Evolutionary conservation across 2,888 invertebrate genomes (phyloP), one percentile per base, ranked within the genome.

Genomic region (Drosophila affinis): DNA sequence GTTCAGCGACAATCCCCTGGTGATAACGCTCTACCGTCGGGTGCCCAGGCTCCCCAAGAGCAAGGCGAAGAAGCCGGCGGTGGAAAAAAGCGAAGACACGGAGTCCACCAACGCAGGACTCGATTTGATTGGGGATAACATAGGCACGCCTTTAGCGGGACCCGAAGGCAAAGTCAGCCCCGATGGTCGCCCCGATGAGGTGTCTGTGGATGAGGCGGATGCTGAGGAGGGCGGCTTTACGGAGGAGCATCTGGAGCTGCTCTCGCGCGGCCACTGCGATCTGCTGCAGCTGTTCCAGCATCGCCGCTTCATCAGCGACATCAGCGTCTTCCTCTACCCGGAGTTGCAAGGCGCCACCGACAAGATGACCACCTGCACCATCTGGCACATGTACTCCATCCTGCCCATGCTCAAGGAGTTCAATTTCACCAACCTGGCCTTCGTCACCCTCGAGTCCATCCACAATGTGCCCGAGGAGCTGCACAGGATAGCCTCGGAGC

Each of bases 341-440:
- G 53, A 71, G 9, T 32, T 75, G 6, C 44, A 70, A 45, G 64
- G 63, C 0, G 1, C 6, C 0, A 58, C 63, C 2, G 49, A 44
- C 0, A 78, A 76, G 47, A 65, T 75, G 12, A 75, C 86, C 1
- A 61, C 84, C 0, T 57, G 58, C 21, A 76, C 71, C 5, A 21
- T 68, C 0, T 91, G 91, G 91, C 79, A 89, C 51, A 82, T 90
- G 75, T 91, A 91, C 68, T 86, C 90, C 2, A 75, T 90, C 10
- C 57, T 90, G 58, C 91, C 90, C 4, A 55, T 88, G 1, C 67
- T 91, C 9, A 90, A 88, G 67, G 63, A 81, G 0, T 51, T 73
- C 0, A 59, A 71, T 10, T 81, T 89, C 7, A 78, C 74, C n/a
- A 90, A 91, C 60, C 57, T 89, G 54, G 71, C 69, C 0, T 90